Evolutionary conservation across 2,797 vertebrate genomes (phyloP), one percentile per base, ranked within the genome.

Genomic region (Intellagama lesueurii): DNA sequence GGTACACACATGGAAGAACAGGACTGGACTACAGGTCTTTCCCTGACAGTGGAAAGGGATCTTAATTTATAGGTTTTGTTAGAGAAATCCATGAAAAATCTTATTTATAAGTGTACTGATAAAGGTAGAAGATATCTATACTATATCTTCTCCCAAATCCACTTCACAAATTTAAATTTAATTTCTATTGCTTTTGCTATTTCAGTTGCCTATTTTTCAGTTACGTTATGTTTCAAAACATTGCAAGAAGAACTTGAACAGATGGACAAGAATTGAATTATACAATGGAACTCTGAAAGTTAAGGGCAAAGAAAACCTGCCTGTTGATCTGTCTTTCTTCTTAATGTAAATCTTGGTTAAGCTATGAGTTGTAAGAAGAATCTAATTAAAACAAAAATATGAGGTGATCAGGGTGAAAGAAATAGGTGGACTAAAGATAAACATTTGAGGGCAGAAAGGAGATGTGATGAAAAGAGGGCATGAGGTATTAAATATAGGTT

Each of bases 391-490:
- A 81, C 8, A 44, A 32, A 52, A 68, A 47, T 19, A 26, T 49
- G 47, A 24, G 19, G 11, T 14, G 6, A n/a, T n/a, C 14, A 9
- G 49, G 7, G 16, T 28, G 73, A 7, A 30, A 82, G 7, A 30
- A 83, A 70, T 26, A 47, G 80, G 26, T 40, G 2, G n/a, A 49
- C 30, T 8, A 76, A 47, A 81, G 40, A 30, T 66, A 73, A 76
- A 76, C 19, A 44, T 44, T 44, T n/a, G 60, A 56, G 81, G 60
- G 24, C 64, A 28, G 49, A 87, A 80, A 77, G 26, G 26, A 79
- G 75, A 87, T 83, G 81, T 80, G 76, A 85, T 80, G 52, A 87
- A 87, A 91, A 40, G 40, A 90, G 35, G 30, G 22, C 30, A 72
- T 47, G 8, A 76, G 64, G 60, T 73, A 81, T 85, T 76, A 52